These are phyloP conservation scores for Idaea straminata DNA, from an alignment of 2,888 invertebrate species.

Conservation along the genomic window DNA sequence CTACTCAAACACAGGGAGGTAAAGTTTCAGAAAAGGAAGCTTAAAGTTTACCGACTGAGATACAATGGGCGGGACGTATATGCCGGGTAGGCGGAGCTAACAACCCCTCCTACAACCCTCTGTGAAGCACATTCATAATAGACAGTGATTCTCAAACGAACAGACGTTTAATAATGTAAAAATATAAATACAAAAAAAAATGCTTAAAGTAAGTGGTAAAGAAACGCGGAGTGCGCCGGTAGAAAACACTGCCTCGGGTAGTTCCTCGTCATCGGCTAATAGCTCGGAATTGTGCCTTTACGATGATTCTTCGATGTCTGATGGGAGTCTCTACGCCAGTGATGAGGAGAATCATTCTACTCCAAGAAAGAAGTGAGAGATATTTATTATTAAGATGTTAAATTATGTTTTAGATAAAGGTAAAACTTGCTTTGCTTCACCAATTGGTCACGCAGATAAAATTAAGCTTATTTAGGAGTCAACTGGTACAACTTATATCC, in stretches of 20 bases:
- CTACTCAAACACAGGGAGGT: too few relatives aligned
- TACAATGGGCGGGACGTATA: neutral
- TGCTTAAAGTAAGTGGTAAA: neutral
- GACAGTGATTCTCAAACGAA: neutral
- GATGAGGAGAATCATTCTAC: conserved; percentile 89
- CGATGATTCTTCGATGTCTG: conserved; percentile 79
- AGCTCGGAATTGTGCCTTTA: conserved; percentile 87
- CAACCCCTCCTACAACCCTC: neutral
- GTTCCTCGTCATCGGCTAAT: conserved; percentile 71
- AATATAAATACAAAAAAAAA: neutral
- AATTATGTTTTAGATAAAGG: neutral
- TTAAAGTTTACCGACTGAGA: too few relatives aligned
- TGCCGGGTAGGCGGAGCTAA: neutral
- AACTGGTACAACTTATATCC: too few relatives aligned
- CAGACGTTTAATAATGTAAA: neutral
- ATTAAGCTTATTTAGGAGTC: too few relatives aligned
- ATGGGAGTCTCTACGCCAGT: conserved; percentile 87
- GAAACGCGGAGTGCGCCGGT: neutral
- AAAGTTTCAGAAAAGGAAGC: too few relatives aligned
- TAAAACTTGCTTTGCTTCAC: neutral
- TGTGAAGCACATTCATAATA: neutral
- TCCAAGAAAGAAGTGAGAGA: conserved; percentile 81
- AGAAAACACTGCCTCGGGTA: conserved; percentile 2
- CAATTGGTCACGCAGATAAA: too few relatives aligned
- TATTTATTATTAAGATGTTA: neutral